Evolutionary conservation across 1,140 invertebrate genomes (phyloP), one percentile per base, ranked within the genome.

Genomic region (Druon quercuslanigerum): DNA sequence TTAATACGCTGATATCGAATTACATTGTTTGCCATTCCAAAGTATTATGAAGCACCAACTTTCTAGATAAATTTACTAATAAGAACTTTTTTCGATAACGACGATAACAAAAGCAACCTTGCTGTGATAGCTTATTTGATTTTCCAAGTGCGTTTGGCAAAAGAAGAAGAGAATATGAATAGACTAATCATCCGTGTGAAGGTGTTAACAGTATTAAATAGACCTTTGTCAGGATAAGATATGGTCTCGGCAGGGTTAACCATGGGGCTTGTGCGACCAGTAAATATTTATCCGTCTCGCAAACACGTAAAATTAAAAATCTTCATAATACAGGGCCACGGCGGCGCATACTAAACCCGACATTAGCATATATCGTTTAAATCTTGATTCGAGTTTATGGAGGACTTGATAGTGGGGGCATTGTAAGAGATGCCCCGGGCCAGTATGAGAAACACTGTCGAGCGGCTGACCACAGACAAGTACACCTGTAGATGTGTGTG

Each of bases 381-480:
- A 74, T 74, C 73, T 74, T 74, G 40, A 74, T 74, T 74, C 73
- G 40, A 50, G 54, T 60, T 74, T 74, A 74, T 54, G 19, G 20
- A 54, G 50, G 33, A 17, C 25, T 50, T 40, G 40, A 50, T 40
- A 60, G 73, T 40, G 16, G 73, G 57, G 17, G 14, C 13, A 46
- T 33, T n/a, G n/a, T 33, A 73, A 74, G 73, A 50, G 73, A 50
- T 40, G 57, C 11, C 51, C n/a, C 9, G 40, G 40, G 52, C n/a
- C 20, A 14, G 33, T 51, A 51, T 83, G 82, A 83, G 82, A 79
- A 78, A 79, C 82, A 14, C 82, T 83, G 82, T 60, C 17, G 75
- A 83, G 75, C 81, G 74, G 78, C 76, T 81, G 78, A 78, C 79
- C 82, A 79, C 76, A 74, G 79, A 83, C 82, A 83, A 83, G 79